Evolutionary conservation across 2,797 vertebrate species (phyloP).

Genomic region (Nasua narica): DNA sequence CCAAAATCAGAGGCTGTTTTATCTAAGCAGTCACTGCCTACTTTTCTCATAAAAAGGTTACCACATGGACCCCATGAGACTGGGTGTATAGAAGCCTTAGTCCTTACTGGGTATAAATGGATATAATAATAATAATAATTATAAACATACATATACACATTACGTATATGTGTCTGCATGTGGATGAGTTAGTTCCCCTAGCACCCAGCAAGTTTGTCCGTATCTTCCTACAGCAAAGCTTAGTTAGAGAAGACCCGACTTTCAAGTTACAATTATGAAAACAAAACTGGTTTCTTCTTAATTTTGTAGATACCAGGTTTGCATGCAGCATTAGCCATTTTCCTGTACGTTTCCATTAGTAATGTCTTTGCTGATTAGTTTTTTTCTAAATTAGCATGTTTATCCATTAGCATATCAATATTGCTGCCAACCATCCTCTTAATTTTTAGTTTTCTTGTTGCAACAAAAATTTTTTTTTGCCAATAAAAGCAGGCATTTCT

Average conservation of each 20-base stretch:
- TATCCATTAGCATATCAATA: conserved; percentile 90
- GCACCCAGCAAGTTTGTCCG: conserved; percentile 56
- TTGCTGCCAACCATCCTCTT: conserved; percentile 94
- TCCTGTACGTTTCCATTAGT: conserved; percentile 89
- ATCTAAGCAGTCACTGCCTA: neutral
- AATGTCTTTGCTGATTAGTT: conserved; percentile 89
- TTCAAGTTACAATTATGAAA: conserved; percentile 82
- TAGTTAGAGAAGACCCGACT: conserved; percentile 71
- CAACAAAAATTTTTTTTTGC: conserved; percentile 91
- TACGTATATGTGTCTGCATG: neutral
- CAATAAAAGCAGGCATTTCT: conserved; percentile 94
- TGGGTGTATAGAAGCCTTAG: neutral
- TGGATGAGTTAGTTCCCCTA: neutral
- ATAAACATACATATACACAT: neutral
- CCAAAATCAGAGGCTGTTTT: neutral
- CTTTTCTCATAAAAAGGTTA: neutral
- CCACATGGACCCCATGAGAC: neutral
- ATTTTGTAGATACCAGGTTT: conserved; percentile 85
- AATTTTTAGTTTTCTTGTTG: conserved; percentile 94
- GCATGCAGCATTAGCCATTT: conserved; percentile 87
- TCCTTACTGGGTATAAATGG: neutral
- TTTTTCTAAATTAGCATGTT: conserved; percentile 89
- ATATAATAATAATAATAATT: neutral
- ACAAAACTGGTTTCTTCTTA: conserved; percentile 81
- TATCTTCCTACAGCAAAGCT: conserved; percentile 68